phyloP scores from a whole-genome alignment of 2,888 invertebrate genomes.

The Spialia ferax region DNA sequence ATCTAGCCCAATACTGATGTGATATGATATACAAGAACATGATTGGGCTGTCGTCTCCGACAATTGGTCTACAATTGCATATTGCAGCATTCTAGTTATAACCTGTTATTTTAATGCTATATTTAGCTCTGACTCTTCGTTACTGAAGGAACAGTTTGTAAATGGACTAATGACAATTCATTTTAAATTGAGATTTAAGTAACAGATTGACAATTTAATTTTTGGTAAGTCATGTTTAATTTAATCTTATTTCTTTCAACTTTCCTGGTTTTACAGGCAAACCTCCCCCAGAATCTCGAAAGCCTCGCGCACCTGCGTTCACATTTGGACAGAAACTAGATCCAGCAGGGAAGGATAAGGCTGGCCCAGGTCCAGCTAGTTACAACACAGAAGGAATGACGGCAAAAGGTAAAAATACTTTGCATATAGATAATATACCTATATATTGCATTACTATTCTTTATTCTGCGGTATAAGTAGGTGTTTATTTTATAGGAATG shows the following conservation, averaged over 20 bases:
- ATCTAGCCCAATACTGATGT: slow-evolving; percentile 20
- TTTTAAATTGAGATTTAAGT: not conserved
- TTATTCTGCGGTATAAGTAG: not conserved
- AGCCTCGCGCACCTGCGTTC: slow-evolving; percentile 92
- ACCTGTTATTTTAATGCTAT: slow-evolving; percentile 15
- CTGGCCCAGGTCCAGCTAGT: slow-evolving; percentile 96
- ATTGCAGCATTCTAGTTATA: slow-evolving; percentile 20
- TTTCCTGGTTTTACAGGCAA: slow-evolving; percentile 85
- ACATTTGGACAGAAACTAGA: slow-evolving; percentile 92
- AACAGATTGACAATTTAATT: not conserved
- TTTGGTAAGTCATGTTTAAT: no score
- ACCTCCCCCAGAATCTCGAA: slow-evolving; percentile 92
- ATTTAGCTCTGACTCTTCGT: slow-evolving; percentile 22
- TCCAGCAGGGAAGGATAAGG: slow-evolving; percentile 80
- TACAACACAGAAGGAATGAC: slow-evolving; percentile 95
- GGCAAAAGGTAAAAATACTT: slow-evolving; percentile 89
- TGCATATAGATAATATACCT: not conserved
- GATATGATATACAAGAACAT: slow-evolving; percentile 26
- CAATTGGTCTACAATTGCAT: slow-evolving; percentile 37
- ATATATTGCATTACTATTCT: not conserved
- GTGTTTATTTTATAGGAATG: slow-evolving; percentile 9
- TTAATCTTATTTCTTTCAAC: no score
- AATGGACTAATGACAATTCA: not conserved
- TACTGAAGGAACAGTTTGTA: not conserved
- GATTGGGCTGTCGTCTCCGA: slow-evolving; percentile 28